A percentile compares a stretch with the other conserved stretches of the same genome.
phyloP scores from a whole-genome alignment of 1,140 invertebrate genomes.

The Forficula auricularia region DNA sequence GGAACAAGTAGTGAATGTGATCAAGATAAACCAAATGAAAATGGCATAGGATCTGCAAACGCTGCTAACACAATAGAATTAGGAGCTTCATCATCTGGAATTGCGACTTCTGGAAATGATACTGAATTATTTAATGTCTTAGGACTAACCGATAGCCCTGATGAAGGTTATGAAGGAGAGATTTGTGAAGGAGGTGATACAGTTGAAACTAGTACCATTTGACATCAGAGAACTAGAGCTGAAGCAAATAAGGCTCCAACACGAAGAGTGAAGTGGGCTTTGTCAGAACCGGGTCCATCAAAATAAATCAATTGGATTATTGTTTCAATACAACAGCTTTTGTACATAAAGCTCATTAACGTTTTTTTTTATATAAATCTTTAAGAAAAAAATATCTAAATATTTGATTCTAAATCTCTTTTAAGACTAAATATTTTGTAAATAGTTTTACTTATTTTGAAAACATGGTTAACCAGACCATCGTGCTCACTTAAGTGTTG shows the following conservation, averaged over 20 bases:
- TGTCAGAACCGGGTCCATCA: too few species aligned
- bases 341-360: too few species aligned
- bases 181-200: slow-evolving; percentile 27
- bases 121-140: background rate
- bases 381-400: too few species aligned
- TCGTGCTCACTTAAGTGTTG: too few species aligned
- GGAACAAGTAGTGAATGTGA: slow-evolving; percentile 32
- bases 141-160: slow-evolving; percentile 61
- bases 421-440: too few species aligned
- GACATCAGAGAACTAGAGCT: slow-evolving; percentile 14
- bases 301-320: too few species aligned
- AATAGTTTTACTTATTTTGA: too few species aligned
- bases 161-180: slow-evolving; percentile 73
- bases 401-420: too few species aligned
- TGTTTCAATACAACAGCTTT: too few species aligned
- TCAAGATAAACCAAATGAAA: slow-evolving; percentile 21
- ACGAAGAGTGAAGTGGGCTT: background rate
- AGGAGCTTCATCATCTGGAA: slow-evolving; percentile 15
- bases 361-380: too few species aligned
- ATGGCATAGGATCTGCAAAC: slow-evolving; percentile 12
- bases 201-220: slow-evolving; percentile 17
- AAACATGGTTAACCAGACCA: too few species aligned
- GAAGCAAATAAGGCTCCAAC: background rate
- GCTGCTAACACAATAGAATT: too few species aligned
- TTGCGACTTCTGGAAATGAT: slow-evolving; percentile 4